Conservation (phyloP, 2,888 invertebrate genomes). For the Phyllotreta striolata region DNA sequence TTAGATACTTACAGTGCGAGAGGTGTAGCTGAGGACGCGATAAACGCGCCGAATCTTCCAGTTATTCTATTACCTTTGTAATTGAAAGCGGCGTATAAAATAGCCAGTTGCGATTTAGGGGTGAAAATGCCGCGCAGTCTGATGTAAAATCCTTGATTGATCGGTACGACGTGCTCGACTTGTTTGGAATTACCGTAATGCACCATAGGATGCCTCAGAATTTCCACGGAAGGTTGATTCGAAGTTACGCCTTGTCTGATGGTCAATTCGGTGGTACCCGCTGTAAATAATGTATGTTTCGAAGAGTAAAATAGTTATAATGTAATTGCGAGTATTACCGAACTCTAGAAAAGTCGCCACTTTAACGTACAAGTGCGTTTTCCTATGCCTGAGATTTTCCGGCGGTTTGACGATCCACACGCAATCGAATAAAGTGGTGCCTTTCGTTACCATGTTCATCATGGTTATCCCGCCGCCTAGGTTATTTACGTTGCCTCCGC, state of each 20-base stretch:
- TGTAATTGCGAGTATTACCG: conserved; percentile 44
- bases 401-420: conserved; percentile 76
- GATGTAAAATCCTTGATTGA: conserved; percentile 73
- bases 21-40: not conserved
- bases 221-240: conserved; percentile 67
- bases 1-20: not conserved
- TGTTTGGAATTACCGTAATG: conserved; percentile 51
- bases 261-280: conserved; percentile 68
- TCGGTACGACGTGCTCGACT: conserved; percentile 69
- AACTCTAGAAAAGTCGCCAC: conserved; percentile 55
- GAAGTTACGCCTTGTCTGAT: conserved; percentile 76
- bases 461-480: conserved; percentile 77
- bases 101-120: conserved; percentile 69
- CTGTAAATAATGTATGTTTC: conserved; percentile 52
- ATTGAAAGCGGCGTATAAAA: conserved; percentile 76
- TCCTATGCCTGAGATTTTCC: conserved; percentile 69
- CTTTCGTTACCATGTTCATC: conserved; percentile 73
- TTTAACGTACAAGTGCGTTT: conserved; percentile 72
- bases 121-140: conserved; percentile 72
- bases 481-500: conserved; percentile 75
- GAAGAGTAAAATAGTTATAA: conserved; percentile 15
- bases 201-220: conserved; percentile 64
- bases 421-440: conserved; percentile 71
- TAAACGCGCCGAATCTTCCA: not conserved
- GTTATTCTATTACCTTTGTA: conserved; percentile 66